phyloP scores from a whole-genome alignment of 2,888 invertebrate genomes.

The Cryptophagus acutangulus region DNA sequence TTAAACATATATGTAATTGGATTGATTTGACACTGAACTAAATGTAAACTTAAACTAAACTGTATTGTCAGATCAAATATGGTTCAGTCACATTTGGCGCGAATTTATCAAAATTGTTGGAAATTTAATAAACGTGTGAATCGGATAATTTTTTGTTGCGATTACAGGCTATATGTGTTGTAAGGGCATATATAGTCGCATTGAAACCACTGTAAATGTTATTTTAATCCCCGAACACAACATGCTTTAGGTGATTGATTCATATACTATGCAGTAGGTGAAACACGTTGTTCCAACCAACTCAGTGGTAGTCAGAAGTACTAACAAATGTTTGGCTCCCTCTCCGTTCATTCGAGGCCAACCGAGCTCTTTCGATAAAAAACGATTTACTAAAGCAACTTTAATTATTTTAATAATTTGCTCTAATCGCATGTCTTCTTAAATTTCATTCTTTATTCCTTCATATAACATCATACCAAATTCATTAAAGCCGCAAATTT shows the following conservation, averaged over 20 bases:
- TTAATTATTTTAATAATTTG: too few species aligned
- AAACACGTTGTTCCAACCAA: constrained; percentile 32
- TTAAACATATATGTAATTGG: not conserved
- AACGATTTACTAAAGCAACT: too few species aligned
- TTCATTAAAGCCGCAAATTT: too few species aligned
- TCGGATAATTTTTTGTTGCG: too few species aligned
- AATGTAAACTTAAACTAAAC: not conserved
- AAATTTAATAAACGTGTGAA: not conserved
- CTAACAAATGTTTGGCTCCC: constrained; percentile 39
- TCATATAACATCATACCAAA: too few species aligned
- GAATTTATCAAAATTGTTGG: not conserved
- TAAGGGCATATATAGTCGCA: not conserved
- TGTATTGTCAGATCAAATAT: not conserved
- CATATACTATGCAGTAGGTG: constrained; percentile 21
- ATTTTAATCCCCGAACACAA: constrained; percentile 1
- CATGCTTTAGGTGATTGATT: constrained; percentile 30
- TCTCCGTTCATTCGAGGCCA: constrained; percentile 33
- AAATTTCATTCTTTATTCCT: too few species aligned
- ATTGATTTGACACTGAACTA: not conserved
- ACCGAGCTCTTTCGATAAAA: constrained; percentile 41
- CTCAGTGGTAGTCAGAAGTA: constrained; percentile 35
- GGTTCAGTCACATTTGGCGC: constrained; percentile 3
- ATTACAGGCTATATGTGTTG: not conserved
- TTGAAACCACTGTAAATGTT: constrained; percentile 4
- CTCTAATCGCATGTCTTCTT: too few species aligned